A percentile compares a stretch with the other conserved stretches of the same genome.
Conservation (phyloP, 2,797 vertebrate species). For the Peromyscus attwateri region DNA sequence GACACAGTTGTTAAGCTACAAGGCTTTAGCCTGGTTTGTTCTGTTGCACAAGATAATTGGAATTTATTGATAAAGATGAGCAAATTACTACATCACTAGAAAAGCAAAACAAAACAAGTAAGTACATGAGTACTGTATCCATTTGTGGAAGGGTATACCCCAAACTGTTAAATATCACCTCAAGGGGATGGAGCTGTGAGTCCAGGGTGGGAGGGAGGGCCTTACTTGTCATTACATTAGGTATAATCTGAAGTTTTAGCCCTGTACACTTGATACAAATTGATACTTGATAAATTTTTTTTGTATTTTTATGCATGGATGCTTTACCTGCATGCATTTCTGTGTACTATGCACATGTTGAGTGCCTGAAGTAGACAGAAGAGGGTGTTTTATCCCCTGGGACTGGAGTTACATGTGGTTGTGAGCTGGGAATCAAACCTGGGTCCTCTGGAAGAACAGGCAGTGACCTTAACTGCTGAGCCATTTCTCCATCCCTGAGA, state of each 20-base stretch:
- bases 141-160: neutral
- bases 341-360: too few relatives aligned
- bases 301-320: neutral
- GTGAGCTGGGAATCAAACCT: neutral
- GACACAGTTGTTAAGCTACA: neutral
- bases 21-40: neutral
- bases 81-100: neutral
- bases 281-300: neutral
- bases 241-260: neutral
- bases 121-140: too few relatives aligned
- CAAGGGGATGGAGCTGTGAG: neutral
- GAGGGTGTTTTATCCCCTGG: neutral
- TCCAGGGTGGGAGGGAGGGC: neutral
- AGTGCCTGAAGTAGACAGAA: neutral
- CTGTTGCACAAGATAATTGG: neutral
- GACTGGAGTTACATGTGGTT: neutral
- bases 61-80: neutral
- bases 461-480: neutral
- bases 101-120: neutral
- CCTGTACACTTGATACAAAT: neutral
- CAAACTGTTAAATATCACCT: neutral
- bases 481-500: too few relatives aligned
- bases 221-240: neutral
- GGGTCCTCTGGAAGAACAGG: neutral
- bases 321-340: neutral